Percentiles rank a stretch among this genome's conserved stretches.
Evolutionary conservation across 2,888 invertebrate genomes (phyloP).

Genomic region (Dryobotodes eremita): DNA sequence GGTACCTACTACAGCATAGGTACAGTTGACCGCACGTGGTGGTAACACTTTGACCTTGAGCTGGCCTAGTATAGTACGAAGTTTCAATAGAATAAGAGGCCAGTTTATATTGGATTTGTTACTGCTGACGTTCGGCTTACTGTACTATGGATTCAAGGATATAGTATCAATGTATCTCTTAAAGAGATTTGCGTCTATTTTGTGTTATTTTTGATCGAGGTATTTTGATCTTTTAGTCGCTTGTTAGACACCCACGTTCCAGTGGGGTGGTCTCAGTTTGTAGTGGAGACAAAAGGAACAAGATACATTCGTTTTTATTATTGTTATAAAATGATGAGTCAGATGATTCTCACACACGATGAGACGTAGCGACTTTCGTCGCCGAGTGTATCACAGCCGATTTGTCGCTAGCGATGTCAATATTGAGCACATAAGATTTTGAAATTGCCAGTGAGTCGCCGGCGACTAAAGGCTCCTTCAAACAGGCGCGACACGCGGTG

Average conservation of each 20-base stretch:
- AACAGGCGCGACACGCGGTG: no score
- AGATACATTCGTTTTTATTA: background rate
- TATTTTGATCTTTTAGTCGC: background rate
- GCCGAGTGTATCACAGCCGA: no score
- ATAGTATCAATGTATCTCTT: background rate
- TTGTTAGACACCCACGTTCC: constrained; percentile 40
- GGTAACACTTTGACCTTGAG: background rate
- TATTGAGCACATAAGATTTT: background rate
- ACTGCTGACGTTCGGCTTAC: background rate
- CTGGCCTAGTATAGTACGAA: background rate
- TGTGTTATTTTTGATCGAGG: no score
- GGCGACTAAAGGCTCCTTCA: no score
- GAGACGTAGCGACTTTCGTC: no score
- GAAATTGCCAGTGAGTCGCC: background rate
- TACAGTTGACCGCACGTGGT: background rate
- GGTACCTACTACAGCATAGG: background rate
- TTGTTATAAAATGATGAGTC: background rate
- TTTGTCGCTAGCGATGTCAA: background rate
- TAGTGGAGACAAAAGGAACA: constrained; percentile 10
- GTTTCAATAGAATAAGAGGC: background rate
- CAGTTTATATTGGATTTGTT: background rate
- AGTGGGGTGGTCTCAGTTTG: constrained; percentile 22
- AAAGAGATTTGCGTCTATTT: constrained; percentile 13
- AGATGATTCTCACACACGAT: background rate
- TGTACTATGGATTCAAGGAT: no score